Conservation (phyloP, 2,797 vertebrate species). For the Labroides dimidiatus region DNA sequence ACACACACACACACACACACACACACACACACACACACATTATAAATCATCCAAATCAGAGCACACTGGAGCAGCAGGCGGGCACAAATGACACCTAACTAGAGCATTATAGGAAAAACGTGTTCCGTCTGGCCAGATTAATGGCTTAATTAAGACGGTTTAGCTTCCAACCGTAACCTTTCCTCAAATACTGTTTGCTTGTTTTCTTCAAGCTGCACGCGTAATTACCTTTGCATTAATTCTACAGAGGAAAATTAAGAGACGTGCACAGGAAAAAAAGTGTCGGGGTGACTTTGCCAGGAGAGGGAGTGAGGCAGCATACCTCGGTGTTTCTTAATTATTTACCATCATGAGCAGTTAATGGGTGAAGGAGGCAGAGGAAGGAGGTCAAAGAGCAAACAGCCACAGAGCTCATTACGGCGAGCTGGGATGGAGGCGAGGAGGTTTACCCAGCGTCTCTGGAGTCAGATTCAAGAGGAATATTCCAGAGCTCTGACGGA, state of each 20-base stretch:
- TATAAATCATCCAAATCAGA: constrained; percentile 61
- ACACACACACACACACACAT: constrained; percentile 1
- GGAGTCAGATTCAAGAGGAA: constrained; percentile 28
- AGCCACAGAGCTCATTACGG: constrained; percentile 2
- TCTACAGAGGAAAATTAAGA: constrained; percentile 59
- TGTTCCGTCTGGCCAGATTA: constrained; percentile 83
- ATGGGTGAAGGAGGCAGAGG: constrained; percentile 20
- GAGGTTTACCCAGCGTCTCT: background rate
- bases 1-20: constrained; percentile 10
- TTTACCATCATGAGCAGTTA: constrained; percentile 24
- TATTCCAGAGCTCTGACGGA: constrained; percentile 2
- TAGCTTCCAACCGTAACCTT: constrained; percentile 86
- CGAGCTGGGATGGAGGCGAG: background rate
- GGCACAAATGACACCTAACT: constrained; percentile 77
- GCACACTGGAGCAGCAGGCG: constrained; percentile 36
- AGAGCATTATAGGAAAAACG: constrained; percentile 82
- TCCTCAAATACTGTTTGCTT: constrained; percentile 64
- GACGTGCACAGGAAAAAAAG: constrained; percentile 4
- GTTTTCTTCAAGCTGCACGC: constrained; percentile 62
- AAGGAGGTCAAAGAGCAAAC: constrained; percentile 30
- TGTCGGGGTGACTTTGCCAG: constrained; percentile 56
- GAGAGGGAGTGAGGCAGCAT: constrained; percentile 11
- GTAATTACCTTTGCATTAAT: constrained; percentile 69
- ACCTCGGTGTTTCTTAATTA: constrained; percentile 35
- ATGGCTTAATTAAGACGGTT: constrained; percentile 86